Base-by-base conservation (phyloP, 2,797 vertebrate species). In the Discoglossus pictus region DNA sequence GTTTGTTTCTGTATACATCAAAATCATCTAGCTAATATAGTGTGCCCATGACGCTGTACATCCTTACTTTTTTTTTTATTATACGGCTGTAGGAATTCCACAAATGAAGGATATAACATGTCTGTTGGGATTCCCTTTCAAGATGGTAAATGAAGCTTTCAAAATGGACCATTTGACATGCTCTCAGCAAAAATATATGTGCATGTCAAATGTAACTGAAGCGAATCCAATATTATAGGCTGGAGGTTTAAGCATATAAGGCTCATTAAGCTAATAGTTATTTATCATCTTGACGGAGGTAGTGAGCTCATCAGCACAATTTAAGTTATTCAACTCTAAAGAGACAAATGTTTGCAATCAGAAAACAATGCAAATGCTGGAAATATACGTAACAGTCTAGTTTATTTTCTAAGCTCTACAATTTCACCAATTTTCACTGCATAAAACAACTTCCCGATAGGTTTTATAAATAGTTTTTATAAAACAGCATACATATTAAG, bases 121-220 rank as follows among this genome's bases (percentile, higher is more conserved):
- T 46, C 25, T 35, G 24, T 23, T 36, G 50, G 18, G 53, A 56
- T 47, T 13, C 52, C 13, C 7, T 46, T 46, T 55, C 20, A 16
- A 54, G 38, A 11, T 39, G 52, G 23, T 65, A 56, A 65, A 65
- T 47, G 20, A 56, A 56, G 51, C 42, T 23, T 65, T 46, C n/a
- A 44, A 36, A 65, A 65, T 53, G 39, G 56, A 47, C 51, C 39
- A 65, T 65, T 65, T 65, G 42, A 55, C 52, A 65, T 56, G 25
- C 27, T 47, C 31, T 21, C 36, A 56, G 23, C 17, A 20, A 56
- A 56, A 55, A 65, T 65, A 38, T 65, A 65, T 65, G 63, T 46
- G 17, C 38, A 48, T 65, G 63, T 65, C 63, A 65, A 44, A 56
- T 46, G n/a, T 47, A 65, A 44, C 63, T 56, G 63, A 65, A 42